phyloP scores from a whole-genome alignment of 2,113 vertebrate species.

The Diadophis punctatus region DNA sequence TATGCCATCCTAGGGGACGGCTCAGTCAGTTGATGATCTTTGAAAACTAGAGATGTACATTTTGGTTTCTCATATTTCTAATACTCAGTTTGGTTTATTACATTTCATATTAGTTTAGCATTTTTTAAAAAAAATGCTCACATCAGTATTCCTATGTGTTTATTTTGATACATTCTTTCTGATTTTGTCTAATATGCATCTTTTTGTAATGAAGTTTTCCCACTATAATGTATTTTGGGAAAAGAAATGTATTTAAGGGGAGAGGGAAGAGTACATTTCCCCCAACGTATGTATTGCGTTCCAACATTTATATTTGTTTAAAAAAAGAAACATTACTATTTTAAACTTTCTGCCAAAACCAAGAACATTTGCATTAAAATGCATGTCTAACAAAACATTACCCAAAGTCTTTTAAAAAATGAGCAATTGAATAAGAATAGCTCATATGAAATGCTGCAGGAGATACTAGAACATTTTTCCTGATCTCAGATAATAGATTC shows the following conservation, averaged over 20 bases:
- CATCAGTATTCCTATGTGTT: neutral
- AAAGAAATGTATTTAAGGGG: neutral
- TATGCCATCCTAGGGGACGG: neutral
- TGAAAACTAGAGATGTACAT: neutral
- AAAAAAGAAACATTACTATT: neutral
- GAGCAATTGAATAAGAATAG: neutral
- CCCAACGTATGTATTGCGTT: neutral
- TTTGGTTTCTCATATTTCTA: neutral
- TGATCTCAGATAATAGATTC: neutral
- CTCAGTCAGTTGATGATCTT: neutral
- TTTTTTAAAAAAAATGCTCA: neutral
- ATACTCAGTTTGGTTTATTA: neutral
- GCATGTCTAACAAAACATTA: neutral
- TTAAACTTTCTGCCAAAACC: neutral
- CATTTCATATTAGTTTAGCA: neutral
- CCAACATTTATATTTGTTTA: neutral
- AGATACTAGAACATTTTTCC: neutral
- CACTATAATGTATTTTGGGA: neutral
- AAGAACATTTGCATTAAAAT: neutral
- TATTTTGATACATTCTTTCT: neutral
- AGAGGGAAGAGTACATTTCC: neutral
- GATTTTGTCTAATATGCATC: neutral
- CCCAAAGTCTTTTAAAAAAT: neutral
- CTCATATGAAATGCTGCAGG: neutral
- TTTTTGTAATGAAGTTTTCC: neutral